These are phyloP conservation scores for Tortrix viridana DNA, from an alignment of 2,888 invertebrate species.

Conservation along the genomic window DNA sequence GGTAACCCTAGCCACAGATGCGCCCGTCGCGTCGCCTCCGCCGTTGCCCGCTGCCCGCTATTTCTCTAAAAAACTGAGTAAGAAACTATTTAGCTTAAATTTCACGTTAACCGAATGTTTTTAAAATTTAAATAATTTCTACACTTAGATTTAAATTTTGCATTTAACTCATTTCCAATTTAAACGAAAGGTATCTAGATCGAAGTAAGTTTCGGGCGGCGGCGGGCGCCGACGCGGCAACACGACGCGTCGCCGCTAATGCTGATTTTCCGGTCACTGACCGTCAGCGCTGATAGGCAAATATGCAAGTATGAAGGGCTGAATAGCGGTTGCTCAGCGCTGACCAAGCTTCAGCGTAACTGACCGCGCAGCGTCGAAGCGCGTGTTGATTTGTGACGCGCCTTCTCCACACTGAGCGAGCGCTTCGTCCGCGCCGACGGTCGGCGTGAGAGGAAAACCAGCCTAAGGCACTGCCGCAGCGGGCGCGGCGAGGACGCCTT, in stretches of 20 bases:
- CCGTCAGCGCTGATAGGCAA: too few species aligned
- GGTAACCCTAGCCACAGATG: constrained; percentile 46
- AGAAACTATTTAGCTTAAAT: not conserved
- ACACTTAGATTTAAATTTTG: too few species aligned
- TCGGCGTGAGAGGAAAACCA: constrained; percentile 37
- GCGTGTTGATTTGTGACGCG: too few species aligned
- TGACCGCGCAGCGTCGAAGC: too few species aligned
- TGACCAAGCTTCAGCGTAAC: too few species aligned
- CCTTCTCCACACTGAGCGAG: not conserved
- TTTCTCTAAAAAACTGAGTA: constrained; percentile 36
- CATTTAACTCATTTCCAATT: too few species aligned
- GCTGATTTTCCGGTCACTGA: constrained; percentile 43
- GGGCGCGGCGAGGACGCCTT: constrained; percentile 49
- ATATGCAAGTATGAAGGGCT: too few species aligned
- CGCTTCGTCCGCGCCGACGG: constrained; percentile 39
- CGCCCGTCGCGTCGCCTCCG: constrained; percentile 48
- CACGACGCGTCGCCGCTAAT: constrained; percentile 48
- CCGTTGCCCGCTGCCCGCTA: constrained; percentile 1
- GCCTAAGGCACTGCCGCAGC: constrained; percentile 69
- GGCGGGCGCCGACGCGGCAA: constrained; percentile 40
- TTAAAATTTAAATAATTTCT: too few species aligned
- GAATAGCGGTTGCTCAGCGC: too few species aligned
- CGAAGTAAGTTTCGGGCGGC: not conserved
- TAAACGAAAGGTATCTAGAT: not conserved
- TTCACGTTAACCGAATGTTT: too few species aligned